A percentile compares a stretch with the other conserved stretches of the same genome.
These are phyloP conservation scores for Zootermopsis nevadensis DNA, from an alignment of 2,888 invertebrate genomes.

Conservation along the genomic window DNA sequence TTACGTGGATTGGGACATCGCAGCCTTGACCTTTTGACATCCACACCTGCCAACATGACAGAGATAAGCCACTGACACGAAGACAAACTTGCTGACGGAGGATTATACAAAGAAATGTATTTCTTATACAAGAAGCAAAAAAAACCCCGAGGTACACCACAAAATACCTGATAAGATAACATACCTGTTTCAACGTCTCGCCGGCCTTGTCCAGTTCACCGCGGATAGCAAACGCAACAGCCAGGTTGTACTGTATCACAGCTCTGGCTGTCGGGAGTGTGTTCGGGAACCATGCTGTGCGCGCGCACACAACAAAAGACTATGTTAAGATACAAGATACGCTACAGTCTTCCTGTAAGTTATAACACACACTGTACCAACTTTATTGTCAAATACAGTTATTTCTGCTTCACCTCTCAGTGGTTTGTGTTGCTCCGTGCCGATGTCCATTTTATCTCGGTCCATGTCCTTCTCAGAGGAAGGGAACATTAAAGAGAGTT, in stretches of 20 bases:
- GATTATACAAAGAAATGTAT: too few species aligned
- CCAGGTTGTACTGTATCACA: slow-evolving; percentile 82
- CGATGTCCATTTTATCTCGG: slow-evolving; percentile 43
- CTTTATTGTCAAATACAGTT: neutral
- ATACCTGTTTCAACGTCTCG: slow-evolving; percentile 64
- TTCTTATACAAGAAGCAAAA: too few species aligned
- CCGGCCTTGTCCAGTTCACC: slow-evolving; percentile 78
- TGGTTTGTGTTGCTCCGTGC: slow-evolving; percentile 47
- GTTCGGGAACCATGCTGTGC: slow-evolving; percentile 73
- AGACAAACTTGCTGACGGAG: too few species aligned
- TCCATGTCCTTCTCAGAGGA: slow-evolving; percentile 50
- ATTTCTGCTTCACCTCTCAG: slow-evolving; percentile 38
- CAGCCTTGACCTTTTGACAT: slow-evolving; percentile 64
- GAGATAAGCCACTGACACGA: too few species aligned
- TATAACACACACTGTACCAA: neutral
- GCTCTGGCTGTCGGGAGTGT: slow-evolving; percentile 74
- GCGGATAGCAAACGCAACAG: slow-evolving; percentile 78
- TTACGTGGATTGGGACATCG: slow-evolving; percentile 72
- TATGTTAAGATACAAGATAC: neutral
- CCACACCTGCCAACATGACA: slow-evolving; percentile 66
- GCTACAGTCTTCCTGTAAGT: neutral
- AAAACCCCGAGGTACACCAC: too few species aligned
- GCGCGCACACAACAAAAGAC: slow-evolving; percentile 22
- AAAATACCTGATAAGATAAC: neutral
- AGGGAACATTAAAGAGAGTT: slow-evolving; percentile 56